Evolutionary conservation across 2,888 invertebrate species (phyloP).

Genomic region (Deilephila porcellus): DNA sequence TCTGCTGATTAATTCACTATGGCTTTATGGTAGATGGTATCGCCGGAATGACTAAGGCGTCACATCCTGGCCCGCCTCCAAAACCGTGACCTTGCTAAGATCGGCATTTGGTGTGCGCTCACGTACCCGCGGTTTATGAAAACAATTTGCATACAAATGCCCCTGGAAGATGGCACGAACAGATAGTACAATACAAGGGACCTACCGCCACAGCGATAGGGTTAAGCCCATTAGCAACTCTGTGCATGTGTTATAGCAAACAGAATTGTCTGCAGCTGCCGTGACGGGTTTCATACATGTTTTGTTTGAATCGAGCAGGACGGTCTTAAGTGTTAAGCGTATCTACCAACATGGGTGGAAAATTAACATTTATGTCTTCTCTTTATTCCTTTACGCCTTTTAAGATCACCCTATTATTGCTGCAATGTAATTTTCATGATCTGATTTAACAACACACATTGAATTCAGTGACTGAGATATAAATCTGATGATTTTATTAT

Average conservation of each 20-base stretch:
- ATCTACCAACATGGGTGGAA: slow-evolving; percentile 55
- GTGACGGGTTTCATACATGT: slow-evolving; percentile 24
- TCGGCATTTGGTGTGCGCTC: slow-evolving; percentile 62
- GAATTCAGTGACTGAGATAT: too few species aligned
- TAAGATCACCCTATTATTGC: slow-evolving; percentile 49
- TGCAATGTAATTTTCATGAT: background rate
- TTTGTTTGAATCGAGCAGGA: slow-evolving; percentile 32
- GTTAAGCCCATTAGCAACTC: slow-evolving; percentile 35
- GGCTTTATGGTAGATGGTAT: slow-evolving; percentile 48
- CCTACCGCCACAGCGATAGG: slow-evolving; percentile 20
- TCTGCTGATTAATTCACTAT: slow-evolving; percentile 47
- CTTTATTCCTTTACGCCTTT: slow-evolving; percentile 52
- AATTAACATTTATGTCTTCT: slow-evolving; percentile 54
- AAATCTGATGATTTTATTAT: too few species aligned
- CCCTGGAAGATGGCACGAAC: slow-evolving; percentile 54
- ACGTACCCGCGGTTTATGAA: slow-evolving; percentile 66
- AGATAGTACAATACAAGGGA: slow-evolving; percentile 43
- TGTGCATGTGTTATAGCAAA: slow-evolving; percentile 26
- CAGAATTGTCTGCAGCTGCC: slow-evolving; percentile 12
- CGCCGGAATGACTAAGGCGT: slow-evolving; percentile 51
- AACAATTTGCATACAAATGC: slow-evolving; percentile 71
- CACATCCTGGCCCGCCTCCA: slow-evolving; percentile 69
- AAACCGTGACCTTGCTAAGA: slow-evolving; percentile 67
- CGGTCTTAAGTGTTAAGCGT: slow-evolving; percentile 33
- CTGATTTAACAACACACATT: too few species aligned